A percentile compares a stretch with the other conserved stretches of the same genome.
phyloP scores from a whole-genome alignment of 1,140 invertebrate genomes.

The Drosophila tristis region DNA sequence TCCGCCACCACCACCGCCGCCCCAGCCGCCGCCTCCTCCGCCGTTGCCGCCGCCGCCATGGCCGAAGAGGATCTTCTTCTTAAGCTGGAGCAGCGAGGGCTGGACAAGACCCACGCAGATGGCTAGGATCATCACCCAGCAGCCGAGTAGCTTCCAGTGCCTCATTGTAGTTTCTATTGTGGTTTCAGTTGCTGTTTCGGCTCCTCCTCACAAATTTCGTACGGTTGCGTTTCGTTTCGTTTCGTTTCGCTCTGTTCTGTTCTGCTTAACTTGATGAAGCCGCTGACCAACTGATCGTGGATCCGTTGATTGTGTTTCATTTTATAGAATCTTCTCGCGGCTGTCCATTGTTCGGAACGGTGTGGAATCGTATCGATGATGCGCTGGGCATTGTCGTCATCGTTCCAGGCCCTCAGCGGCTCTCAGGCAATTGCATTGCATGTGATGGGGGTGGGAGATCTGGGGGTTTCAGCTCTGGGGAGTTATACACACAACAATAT shows the following conservation, averaged over 20 bases:
- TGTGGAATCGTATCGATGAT: not conserved
- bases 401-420: conserved; percentile 1
- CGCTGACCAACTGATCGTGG: conserved; percentile 44
- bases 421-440: conserved; percentile 24
- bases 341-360: conserved; percentile 50
- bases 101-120: conserved; percentile 46
- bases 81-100: conserved; percentile 54
- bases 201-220: not conserved
- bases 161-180: conserved; percentile 15
- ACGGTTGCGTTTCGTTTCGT: too few relatives aligned
- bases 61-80: conserved; percentile 63
- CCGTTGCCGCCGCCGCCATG: conserved; percentile 27
- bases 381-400: conserved; percentile 33
- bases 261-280: conserved; percentile 9
- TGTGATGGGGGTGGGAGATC: conserved; percentile 5
- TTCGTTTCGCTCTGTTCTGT: not conserved
- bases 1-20: conserved; percentile 7
- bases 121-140: conserved; percentile 46
- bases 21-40: conserved; percentile 29
- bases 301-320: conserved; percentile 14
- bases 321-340: conserved; percentile 51
- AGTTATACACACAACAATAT: conserved; percentile 34
- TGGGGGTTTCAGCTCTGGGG: conserved; percentile 32
- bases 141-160: conserved; percentile 17
- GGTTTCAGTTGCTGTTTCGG: conserved; percentile 17